These are phyloP conservation scores for Cenopis cana DNA, from an alignment of 2,888 invertebrate genomes.

Conservation along the genomic window DNA sequence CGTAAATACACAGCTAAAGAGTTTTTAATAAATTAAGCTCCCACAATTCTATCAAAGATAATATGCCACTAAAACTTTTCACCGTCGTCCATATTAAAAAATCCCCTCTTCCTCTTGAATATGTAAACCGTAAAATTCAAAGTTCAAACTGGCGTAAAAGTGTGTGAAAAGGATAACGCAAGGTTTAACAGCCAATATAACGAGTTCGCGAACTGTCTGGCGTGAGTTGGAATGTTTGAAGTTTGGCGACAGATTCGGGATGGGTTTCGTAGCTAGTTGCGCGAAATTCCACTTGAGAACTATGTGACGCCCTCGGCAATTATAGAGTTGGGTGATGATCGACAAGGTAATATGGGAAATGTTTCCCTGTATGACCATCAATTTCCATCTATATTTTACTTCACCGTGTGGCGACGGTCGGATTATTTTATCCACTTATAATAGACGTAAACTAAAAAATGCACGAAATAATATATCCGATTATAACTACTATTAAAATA, in stretches of 20 bases:
- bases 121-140: conserved; percentile 15
- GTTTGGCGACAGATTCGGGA: conserved; percentile 66
- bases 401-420: no score
- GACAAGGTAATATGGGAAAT: conserved; percentile 45
- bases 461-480: no score
- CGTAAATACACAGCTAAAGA: background rate
- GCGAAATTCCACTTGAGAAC: conserved; percentile 57
- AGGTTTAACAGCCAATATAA: conserved; percentile 63
- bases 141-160: conserved; percentile 44
- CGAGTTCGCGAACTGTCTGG: conserved; percentile 63
- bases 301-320: conserved; percentile 55
- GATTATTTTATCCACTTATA: no score
- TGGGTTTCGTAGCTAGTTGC: conserved; percentile 54
- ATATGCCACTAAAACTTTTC: background rate
- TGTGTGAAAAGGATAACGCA: conserved; percentile 55
- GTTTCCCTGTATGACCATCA: conserved; percentile 12
- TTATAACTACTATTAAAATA: no score
- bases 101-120: background rate
- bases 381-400: no score
- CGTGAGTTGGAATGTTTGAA: conserved; percentile 61
- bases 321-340: conserved; percentile 52
- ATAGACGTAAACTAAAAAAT: background rate
- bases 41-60: background rate
- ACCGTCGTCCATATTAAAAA: conserved; percentile 2
- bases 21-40: background rate